Evolutionary conservation across 2,797 vertebrate genomes (phyloP).

Genomic region (Pantherophis alleghaniensis): DNA sequence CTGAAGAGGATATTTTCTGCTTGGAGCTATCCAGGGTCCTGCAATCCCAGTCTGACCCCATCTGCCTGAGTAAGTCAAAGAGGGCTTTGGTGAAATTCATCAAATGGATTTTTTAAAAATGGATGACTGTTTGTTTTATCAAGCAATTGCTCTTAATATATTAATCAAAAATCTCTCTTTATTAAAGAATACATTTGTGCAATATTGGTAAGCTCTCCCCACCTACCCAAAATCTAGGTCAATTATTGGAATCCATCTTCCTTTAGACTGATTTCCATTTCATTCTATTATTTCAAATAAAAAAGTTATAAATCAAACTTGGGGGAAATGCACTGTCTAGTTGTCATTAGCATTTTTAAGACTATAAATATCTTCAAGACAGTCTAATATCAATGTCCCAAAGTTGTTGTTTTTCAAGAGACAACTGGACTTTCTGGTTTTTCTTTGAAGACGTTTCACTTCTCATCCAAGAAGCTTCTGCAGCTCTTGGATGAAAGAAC

Average conservation of each 20-base stretch:
- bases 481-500: too few relatives aligned
- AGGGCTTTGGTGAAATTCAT: background rate
- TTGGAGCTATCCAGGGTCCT: conserved; percentile 8
- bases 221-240: background rate
- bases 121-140: conserved; percentile 31
- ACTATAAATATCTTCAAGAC: background rate
- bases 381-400: background rate
- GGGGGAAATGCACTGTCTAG: background rate
- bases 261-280: conserved; percentile 13
- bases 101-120: background rate
- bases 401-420: too few relatives aligned
- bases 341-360: background rate
- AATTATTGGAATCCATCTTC: conserved; percentile 31
- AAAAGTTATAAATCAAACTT: background rate
- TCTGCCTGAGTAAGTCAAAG: background rate
- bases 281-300: conserved; percentile 4
- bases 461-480: too few relatives aligned
- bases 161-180: conserved; percentile 59
- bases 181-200: conserved; percentile 29
- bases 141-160: conserved; percentile 51
- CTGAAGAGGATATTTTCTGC: background rate
- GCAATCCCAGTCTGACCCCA: background rate
- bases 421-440: too few relatives aligned
- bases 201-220: background rate
- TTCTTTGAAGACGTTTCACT: too few relatives aligned